Percentiles rank a stretch among this genome's conserved stretches.
Conservation (phyloP, 2,113 vertebrate genomes). For the Poicephalus gulielmi region DNA sequence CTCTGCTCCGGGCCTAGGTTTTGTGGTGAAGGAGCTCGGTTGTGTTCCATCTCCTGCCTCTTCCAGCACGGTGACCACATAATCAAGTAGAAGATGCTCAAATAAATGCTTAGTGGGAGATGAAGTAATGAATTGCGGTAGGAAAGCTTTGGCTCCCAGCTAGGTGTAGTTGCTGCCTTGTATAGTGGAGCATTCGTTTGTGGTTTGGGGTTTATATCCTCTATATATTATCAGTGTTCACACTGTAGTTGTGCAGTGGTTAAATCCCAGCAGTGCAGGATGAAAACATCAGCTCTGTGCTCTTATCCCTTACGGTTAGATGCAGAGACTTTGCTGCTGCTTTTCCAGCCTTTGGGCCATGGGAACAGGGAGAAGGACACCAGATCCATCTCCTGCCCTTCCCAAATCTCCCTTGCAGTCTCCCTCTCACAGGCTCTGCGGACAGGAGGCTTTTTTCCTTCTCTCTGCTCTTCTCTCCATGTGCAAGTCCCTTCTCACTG, state of each 20-base stretch:
- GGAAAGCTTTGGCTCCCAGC: neutral
- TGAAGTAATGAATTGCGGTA: neutral
- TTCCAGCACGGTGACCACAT: rapidly evolving
- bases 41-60: neutral
- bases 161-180: neutral
- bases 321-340: neutral
- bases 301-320: neutral
- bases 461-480: neutral
- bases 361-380: neutral
- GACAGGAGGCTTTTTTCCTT: rapidly evolving
- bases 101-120: too few species aligned
- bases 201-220: neutral
- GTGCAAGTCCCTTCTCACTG: neutral
- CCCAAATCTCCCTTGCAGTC: neutral
- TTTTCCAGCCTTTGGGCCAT: neutral
- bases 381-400: neutral
- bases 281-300: rapidly evolving
- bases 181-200: rapidly evolving
- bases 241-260: neutral
- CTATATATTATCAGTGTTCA: rapidly evolving
- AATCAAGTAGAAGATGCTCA: neutral
- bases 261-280: neutral
- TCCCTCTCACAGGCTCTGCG: neutral
- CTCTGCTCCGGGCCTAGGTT: neutral
- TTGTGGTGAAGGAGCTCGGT: neutral